Percentiles rank a stretch among this genome's conserved stretches.
phyloP scores from a whole-genome alignment of 2,113 vertebrate genomes.

The Thomomys bottae region DNA sequence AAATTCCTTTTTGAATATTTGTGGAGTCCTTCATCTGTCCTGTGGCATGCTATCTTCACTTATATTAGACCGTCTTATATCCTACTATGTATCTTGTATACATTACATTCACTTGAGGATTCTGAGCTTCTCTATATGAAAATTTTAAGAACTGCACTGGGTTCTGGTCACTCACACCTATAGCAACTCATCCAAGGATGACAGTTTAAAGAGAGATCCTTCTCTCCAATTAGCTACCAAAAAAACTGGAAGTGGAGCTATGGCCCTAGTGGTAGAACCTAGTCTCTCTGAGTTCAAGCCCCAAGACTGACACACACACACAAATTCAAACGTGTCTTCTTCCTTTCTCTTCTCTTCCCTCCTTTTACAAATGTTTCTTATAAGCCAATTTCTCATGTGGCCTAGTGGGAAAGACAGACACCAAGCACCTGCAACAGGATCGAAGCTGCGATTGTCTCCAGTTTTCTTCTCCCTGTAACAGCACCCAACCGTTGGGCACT shows the following conservation, averaged over 20 bases:
- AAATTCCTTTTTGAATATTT: not conserved
- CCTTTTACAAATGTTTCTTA: not conserved
- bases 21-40: not conserved
- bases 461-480: not conserved
- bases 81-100: fast-evolving
- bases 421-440: fast-evolving
- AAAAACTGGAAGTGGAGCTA: no score
- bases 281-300: no score
- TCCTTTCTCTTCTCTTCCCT: no score
- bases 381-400: not conserved
- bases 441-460: fast-evolving
- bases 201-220: no score
- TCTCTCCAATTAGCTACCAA: no score
- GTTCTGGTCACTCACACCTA: no score
- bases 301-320: no score
- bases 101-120: not conserved
- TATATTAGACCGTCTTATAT: no score
- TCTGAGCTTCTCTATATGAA: not conserved
- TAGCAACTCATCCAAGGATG: no score
- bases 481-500: fast-evolving
- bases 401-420: no score
- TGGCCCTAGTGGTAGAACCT: no score
- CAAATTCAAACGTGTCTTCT: no score
- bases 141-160: not conserved
- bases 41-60: fast-evolving